Evolutionary conservation across 2,797 vertebrate species (phyloP).

Genomic region (Chaunax sp.): DNA sequence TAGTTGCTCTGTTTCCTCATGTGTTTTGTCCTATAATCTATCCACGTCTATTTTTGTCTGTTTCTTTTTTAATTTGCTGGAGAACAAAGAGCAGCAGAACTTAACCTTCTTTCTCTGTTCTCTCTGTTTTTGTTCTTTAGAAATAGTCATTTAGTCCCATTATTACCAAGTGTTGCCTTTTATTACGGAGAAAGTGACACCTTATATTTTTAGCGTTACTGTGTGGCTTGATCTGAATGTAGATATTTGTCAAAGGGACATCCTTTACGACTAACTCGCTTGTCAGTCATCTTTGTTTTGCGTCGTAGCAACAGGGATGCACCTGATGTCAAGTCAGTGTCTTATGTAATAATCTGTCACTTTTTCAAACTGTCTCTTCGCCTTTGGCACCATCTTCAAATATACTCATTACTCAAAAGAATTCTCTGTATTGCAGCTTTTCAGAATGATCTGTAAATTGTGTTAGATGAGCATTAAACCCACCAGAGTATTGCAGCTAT

Average conservation of each 20-base stretch:
- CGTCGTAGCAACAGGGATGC: conserved; percentile 28
- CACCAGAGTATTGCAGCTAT: neutral
- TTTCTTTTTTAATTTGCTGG: conserved; percentile 18
- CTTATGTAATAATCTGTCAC: conserved; percentile 32
- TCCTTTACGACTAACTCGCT: conserved; percentile 27
- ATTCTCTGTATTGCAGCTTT: conserved; percentile 25
- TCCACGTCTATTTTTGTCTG: conserved; percentile 34
- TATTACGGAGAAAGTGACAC: conserved; percentile 16
- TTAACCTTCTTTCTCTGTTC: conserved; percentile 35
- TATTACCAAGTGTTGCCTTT: conserved; percentile 16
- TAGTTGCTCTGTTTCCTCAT: neutral
- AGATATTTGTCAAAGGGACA: conserved; percentile 23
- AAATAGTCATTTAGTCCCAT: conserved; percentile 14
- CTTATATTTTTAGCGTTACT: conserved; percentile 33
- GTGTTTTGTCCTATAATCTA: conserved; percentile 15
- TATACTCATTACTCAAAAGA: conserved; percentile 16
- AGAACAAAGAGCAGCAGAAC: conserved; percentile 21
- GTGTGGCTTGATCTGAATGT: conserved; percentile 35
- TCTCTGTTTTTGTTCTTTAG: conserved; percentile 16
- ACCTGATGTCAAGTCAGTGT: conserved; percentile 33
- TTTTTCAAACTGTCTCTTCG: conserved; percentile 34
- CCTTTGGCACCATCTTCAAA: conserved; percentile 16
- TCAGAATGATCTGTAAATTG: conserved; percentile 4
- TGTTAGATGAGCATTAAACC: neutral
- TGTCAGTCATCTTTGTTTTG: conserved; percentile 29